Evolutionary conservation across 2,113 vertebrate genomes (phyloP).

Genomic region (Columba janthina): DNA sequence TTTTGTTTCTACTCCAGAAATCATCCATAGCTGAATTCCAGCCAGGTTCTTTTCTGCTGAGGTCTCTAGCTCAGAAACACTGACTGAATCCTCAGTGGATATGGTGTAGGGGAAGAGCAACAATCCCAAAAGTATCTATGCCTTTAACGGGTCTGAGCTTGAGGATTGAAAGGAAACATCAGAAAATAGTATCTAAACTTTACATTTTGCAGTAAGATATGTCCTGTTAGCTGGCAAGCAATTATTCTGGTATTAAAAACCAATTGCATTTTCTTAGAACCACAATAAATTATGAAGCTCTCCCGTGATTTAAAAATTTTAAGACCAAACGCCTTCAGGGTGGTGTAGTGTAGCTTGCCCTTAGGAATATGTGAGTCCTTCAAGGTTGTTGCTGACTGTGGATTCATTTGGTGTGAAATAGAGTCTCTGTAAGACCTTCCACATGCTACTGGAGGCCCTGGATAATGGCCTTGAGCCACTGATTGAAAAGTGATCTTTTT

Average conservation of each 20-base stretch:
- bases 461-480: rapidly evolving
- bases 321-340: background rate
- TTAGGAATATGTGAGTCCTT: background rate
- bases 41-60: background rate
- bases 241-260: background rate
- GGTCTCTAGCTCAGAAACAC: background rate
- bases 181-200: background rate
- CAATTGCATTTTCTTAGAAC: background rate
- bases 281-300: background rate
- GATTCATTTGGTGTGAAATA: background rate
- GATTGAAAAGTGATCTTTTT: background rate
- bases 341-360: background rate
- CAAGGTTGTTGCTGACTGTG: background rate
- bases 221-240: background rate
- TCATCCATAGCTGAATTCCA: background rate
- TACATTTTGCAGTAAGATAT: background rate
- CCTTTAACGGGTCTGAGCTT: background rate
- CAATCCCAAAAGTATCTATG: background rate
- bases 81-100: background rate
- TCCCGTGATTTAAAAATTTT: background rate
- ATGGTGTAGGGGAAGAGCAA: background rate
- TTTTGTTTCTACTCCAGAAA: background rate
- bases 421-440: background rate
- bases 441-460: background rate
- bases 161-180: background rate